Percentiles rank a stretch among this genome's conserved stretches.
phyloP scores from a whole-genome alignment of 2,113 vertebrate species.

The Cheirogaleus medius region DNA sequence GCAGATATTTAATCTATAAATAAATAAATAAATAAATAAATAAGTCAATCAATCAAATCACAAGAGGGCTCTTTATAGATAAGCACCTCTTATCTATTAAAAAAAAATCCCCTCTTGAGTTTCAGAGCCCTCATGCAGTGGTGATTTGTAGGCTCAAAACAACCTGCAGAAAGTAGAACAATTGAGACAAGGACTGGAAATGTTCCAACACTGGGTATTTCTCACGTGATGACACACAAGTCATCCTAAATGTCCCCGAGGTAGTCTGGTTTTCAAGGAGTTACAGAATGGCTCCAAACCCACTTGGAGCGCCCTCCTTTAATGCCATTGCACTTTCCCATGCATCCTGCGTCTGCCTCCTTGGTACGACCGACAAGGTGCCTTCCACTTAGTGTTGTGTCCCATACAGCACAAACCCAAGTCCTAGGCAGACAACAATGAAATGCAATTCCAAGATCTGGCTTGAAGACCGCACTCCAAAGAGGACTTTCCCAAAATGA shows the following conservation, averaged over 20 bases:
- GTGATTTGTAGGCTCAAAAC: constrained; percentile 30
- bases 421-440: neutral
- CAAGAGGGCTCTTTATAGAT: constrained; percentile 50
- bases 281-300: constrained; percentile 59
- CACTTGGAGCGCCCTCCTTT: constrained; percentile 27
- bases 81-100: constrained; percentile 60
- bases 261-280: constrained; percentile 76
- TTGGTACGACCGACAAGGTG: neutral
- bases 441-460: neutral
- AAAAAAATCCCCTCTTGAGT: neutral
- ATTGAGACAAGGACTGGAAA: constrained; percentile 30
- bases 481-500: constrained; percentile 48
- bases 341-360: neutral
- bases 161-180: constrained; percentile 31
- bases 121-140: constrained; percentile 50
- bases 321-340: constrained; percentile 55
- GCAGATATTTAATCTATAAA: constrained; percentile 40
- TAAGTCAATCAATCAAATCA: constrained; percentile 2
- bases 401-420: neutral
- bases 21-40: constrained; percentile 64
- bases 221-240: constrained; percentile 4
- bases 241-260: constrained; percentile 66
- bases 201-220: neutral
- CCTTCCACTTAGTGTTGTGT: neutral
- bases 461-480: neutral